Base-by-base conservation (phyloP, 2,797 vertebrate genomes). In the Helarctos malayanus region DNA sequence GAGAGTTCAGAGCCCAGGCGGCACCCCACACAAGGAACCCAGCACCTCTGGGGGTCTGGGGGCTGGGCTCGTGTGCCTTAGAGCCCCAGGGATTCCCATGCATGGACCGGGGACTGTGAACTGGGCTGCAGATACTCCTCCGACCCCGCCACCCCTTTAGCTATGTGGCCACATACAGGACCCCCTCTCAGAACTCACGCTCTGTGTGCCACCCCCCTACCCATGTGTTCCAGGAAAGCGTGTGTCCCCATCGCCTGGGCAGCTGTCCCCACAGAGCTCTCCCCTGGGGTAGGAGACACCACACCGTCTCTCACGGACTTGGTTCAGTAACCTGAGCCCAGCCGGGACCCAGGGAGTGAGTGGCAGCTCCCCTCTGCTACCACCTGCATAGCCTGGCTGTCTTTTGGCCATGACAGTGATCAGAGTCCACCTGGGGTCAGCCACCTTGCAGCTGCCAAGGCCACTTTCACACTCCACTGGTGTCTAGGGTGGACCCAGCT, bases 381-480 rank as follows among this genome's bases (percentile, higher is more conserved):
- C 0, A 4, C 38, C 56, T 32, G 9, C 6, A 1, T 35, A 1
- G 6, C 75, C 56, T 32, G 79, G 45, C 14, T 4, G 0, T 29
- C n/a, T 82, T n/a, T 21, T 3, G 8, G 45, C 78, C 7, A 1
- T 25, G 91, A 69, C 79, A 38, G 18, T 21, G 87, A 93, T 35
- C 8, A 0, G 11, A 27, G 68, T 16, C 81, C 0, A 0, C 27
- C 57, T 0, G 0, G 73, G 38, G 52, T 68, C 56, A 29, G 94
- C 19, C 29, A 5, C 29, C 29, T 65, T 0, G 0, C 9, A 4
- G 69, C 45, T 2, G 5, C 52, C 0, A 0, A 41, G 2, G 82
- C 90, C 11, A 18, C 91, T 59, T 54, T 52, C 79, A 76, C 0
- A 1, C 78, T 76, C 15, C 78, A 5, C 21, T 29, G 52, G 68